These are phyloP conservation scores for Nipponacmea schrenckii DNA, from an alignment of 2,888 invertebrate species.

Conservation along the genomic window DNA sequence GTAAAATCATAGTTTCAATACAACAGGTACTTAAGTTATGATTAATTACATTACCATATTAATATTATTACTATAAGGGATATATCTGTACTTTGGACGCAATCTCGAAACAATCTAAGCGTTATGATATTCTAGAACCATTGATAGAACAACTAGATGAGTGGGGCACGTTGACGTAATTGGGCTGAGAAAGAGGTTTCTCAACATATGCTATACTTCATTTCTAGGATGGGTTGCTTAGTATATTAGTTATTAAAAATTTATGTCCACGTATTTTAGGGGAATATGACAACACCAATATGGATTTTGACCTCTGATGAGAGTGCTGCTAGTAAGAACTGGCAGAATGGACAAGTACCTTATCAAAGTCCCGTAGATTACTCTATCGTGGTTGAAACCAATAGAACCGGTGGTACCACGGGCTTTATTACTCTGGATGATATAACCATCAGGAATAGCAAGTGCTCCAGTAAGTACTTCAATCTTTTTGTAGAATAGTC, in stretches of 20 bases:
- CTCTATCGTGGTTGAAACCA: conserved; percentile 44
- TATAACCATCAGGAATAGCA: conserved; percentile 43
- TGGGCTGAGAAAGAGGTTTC: too few relatives aligned
- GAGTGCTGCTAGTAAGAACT: conserved; percentile 24
- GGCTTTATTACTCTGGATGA: conserved; percentile 59
- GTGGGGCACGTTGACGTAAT: too few relatives aligned
- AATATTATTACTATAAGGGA: too few relatives aligned
- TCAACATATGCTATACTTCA: too few relatives aligned
- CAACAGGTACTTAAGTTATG: conserved; percentile 32
- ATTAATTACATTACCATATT: too few relatives aligned
- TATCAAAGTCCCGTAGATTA: conserved; percentile 42
- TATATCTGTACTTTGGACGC: too few relatives aligned
- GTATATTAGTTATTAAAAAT: too few relatives aligned
- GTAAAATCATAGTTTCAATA: conserved; percentile 36
- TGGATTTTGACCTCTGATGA: conserved; percentile 43
- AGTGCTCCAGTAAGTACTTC: conserved; percentile 45
- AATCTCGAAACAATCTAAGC: too few relatives aligned
- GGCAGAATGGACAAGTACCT: conserved; percentile 53
- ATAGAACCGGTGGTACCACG: conserved; percentile 29
- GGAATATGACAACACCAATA: conserved; percentile 27
- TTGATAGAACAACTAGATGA: too few relatives aligned
- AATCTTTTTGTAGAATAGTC: too few relatives aligned
- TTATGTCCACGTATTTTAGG: conserved; percentile 21
- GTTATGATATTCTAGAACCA: too few relatives aligned
- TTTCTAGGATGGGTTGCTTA: too few relatives aligned